Conservation (phyloP, 2,113 vertebrate species). For the Anhinga rufa region DNA sequence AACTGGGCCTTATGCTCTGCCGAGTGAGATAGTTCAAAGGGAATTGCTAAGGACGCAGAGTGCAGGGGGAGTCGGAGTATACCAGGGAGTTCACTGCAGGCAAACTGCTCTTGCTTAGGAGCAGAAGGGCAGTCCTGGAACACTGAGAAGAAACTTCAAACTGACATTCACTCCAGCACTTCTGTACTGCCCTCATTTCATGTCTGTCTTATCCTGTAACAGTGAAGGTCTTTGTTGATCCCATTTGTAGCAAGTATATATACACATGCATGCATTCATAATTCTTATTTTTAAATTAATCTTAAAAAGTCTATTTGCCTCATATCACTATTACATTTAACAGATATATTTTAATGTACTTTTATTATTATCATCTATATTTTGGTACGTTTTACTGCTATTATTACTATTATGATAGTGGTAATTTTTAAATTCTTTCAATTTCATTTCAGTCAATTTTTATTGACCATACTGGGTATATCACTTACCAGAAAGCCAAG, state of each 20-base stretch:
- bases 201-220: not conserved
- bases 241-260: not conserved
- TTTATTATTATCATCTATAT: not conserved
- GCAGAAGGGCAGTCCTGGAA: not conserved
- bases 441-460: not conserved
- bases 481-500: not conserved
- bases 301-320: not conserved
- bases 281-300: not conserved
- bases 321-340: not conserved
- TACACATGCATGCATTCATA: not conserved
- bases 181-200: not conserved
- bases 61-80: not conserved
- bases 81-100: not conserved
- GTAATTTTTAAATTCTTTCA: not conserved
- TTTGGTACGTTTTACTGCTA: not conserved
- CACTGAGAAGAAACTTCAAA: not conserved
- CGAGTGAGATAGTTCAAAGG: not conserved
- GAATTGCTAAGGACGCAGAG: not conserved
- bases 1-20: not conserved
- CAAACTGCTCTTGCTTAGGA: not conserved
- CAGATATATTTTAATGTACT: not conserved
- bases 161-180: not conserved
- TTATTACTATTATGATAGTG: not conserved
- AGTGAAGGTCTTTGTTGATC: not conserved
- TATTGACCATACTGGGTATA: not conserved